Evolutionary conservation across 2,888 invertebrate species (phyloP).

Genomic region (Sesia bembeciformis): DNA sequence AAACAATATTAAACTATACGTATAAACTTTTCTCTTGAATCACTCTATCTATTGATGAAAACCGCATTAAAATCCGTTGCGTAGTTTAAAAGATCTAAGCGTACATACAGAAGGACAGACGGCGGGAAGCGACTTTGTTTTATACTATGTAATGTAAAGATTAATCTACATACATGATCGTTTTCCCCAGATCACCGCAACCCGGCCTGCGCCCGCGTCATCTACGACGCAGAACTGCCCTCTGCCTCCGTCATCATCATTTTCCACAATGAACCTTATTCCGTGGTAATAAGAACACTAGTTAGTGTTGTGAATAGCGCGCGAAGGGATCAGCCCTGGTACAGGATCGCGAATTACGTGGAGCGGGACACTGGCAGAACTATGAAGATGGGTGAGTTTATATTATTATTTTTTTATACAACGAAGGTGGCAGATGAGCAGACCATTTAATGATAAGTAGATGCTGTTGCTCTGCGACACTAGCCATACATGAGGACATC

Average conservation of each 20-base stretch:
- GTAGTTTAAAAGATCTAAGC: too few relatives aligned
- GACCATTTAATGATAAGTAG: too few relatives aligned
- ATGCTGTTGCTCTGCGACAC: too few relatives aligned
- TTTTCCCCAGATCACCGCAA: constrained; percentile 46
- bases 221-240: constrained; percentile 75
- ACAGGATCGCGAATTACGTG: constrained; percentile 35
- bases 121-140: background rate
- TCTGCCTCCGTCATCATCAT: constrained; percentile 88
- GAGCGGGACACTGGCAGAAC: constrained; percentile 32
- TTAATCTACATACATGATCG: background rate
- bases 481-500: too few relatives aligned
- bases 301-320: constrained; percentile 91
- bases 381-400: constrained; percentile 38
- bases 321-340: constrained; percentile 53
- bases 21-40: too few relatives aligned
- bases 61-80: too few relatives aligned
- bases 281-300: constrained; percentile 87
- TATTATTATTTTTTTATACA: too few relatives aligned
- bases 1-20: too few relatives aligned
- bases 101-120: too few relatives aligned
- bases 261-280: constrained; percentile 94
- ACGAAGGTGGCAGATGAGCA: too few relatives aligned
- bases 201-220: constrained; percentile 48
- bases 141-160: background rate
- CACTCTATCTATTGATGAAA: too few relatives aligned